Conservation (phyloP, 2,797 vertebrate species). For the Anolis apletophallus region DNA sequence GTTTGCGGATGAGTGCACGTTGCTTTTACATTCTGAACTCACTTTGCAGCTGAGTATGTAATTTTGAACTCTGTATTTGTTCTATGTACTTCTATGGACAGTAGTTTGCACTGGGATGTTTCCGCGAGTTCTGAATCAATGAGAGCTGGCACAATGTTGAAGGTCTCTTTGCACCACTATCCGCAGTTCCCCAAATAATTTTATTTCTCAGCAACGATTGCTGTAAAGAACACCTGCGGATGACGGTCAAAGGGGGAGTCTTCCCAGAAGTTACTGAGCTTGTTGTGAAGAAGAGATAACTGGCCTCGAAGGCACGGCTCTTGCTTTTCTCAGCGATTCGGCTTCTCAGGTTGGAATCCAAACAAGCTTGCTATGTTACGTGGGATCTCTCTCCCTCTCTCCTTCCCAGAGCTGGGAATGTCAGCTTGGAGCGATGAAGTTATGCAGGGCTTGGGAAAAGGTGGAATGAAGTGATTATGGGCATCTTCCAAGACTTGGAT, state of each 20-base stretch:
- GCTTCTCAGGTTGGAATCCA: not conserved
- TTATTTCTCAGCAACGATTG: not conserved
- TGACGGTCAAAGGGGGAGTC: not conserved
- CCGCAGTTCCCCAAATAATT: not conserved
- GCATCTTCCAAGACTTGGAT: no score
- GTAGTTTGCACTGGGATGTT: not conserved
- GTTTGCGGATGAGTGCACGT: no score
- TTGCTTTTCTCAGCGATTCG: not conserved
- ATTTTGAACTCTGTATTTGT: not conserved
- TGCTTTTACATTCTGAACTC: no score
- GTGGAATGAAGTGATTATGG: no score
- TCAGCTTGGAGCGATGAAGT: not conserved
- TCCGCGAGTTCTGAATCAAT: not conserved
- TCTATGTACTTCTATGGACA: not conserved
- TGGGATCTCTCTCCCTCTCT: no score
- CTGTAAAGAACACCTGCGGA: not conserved
- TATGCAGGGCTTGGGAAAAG: no score
- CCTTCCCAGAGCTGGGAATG: not conserved
- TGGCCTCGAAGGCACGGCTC: not conserved
- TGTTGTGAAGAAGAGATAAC: slow-evolving; percentile 15
- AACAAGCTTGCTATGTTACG: not conserved
- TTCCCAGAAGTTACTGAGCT: not conserved
- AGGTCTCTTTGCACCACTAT: not conserved
- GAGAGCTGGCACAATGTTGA: not conserved
- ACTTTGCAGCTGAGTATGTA: no score